Percentiles rank a stretch among this genome's conserved stretches.
These are phyloP conservation scores for Phengaris arion DNA, from an alignment of 2,888 invertebrate species.

Conservation along the genomic window DNA sequence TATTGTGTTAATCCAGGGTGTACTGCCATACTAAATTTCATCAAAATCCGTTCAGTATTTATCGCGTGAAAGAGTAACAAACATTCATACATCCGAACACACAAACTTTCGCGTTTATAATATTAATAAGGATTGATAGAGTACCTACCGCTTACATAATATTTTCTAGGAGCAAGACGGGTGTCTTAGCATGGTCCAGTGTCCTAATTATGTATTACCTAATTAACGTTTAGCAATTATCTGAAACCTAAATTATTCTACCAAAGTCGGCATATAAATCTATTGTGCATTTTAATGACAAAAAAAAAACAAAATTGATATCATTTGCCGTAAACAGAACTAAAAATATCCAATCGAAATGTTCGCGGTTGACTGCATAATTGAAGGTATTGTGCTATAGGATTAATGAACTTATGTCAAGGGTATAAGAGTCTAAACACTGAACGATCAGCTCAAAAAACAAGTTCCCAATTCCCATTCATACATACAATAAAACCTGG, in stretches of 20 bases:
- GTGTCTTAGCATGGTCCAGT: too few species aligned
- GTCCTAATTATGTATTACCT: too few species aligned
- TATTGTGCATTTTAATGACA: neutral
- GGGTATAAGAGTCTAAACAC: conserved; percentile 10
- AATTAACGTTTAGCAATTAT: too few species aligned
- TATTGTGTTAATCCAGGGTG: too few species aligned
- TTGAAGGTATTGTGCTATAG: neutral
- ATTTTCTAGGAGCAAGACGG: too few species aligned
- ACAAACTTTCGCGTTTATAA: too few species aligned
- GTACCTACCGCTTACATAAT: too few species aligned
- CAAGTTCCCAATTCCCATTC: conserved; percentile 31
- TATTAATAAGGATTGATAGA: too few species aligned
- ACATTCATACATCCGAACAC: too few species aligned
- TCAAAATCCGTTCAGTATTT: too few species aligned
- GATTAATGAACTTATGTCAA: conserved; percentile 3
- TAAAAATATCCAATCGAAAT: conserved; percentile 12
- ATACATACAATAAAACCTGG: conserved; percentile 29
- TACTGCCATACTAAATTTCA: too few species aligned
- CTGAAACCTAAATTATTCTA: neutral
- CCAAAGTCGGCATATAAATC: neutral
- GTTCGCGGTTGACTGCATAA: conserved; percentile 20
- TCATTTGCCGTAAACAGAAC: conserved; percentile 2
- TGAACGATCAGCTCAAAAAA: conserved; percentile 18
- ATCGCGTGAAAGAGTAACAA: too few species aligned
- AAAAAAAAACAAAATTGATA: neutral